Evolutionary conservation across 2,797 vertebrate genomes (phyloP).

Genomic region (Lerista edwardsae): DNA sequence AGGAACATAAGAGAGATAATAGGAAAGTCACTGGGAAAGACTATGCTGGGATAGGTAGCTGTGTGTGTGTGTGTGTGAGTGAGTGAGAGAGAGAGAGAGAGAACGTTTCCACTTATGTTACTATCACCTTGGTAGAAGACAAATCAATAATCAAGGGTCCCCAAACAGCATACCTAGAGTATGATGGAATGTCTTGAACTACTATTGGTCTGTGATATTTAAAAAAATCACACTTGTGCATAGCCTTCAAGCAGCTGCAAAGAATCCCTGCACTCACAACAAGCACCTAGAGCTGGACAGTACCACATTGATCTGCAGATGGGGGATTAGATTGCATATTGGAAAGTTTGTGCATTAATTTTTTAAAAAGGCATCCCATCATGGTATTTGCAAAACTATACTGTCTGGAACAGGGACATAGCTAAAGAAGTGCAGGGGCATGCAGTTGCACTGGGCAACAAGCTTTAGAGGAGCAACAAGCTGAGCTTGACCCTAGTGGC

Average conservation of each 20-base stretch:
- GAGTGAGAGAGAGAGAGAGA: too few relatives aligned
- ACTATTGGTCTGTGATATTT: background rate
- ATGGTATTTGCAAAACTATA: too few relatives aligned
- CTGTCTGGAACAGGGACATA: background rate
- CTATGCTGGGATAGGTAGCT: too few relatives aligned
- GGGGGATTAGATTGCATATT: background rate
- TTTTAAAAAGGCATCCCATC: too few relatives aligned
- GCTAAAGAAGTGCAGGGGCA: too few relatives aligned
- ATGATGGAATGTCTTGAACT: background rate
- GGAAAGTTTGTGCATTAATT: too few relatives aligned
- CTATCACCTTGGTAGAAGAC: background rate
- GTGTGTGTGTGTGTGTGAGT: too few relatives aligned
- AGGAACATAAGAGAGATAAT: too few relatives aligned
- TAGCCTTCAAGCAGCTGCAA: background rate
- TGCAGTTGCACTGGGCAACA: too few relatives aligned
- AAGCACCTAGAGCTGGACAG: background rate
- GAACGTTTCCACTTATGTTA: background rate
- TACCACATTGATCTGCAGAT: background rate
- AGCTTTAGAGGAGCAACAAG: too few relatives aligned
- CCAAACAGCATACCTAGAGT: background rate
- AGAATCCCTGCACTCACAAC: background rate
- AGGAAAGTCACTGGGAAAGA: too few relatives aligned
- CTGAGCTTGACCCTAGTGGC: too few relatives aligned
- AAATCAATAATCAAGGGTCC: background rate
- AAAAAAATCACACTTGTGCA: background rate